Evolutionary conservation across 2,113 vertebrate species (phyloP), one percentile per base, ranked within the genome.

Genomic region (Noctilio leporinus): DNA sequence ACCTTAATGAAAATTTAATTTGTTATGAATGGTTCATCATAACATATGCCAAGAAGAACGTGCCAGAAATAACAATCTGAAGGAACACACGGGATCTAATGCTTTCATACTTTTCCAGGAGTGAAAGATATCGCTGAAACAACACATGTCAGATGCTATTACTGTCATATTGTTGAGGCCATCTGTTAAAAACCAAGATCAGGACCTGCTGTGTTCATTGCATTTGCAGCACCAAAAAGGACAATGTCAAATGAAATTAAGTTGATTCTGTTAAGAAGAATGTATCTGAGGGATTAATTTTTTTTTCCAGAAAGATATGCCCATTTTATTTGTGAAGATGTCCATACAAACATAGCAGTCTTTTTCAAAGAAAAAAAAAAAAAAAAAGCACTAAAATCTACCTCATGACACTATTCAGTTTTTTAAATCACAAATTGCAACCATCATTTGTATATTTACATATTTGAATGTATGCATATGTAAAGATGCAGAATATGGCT

Each of bases 61-160:
- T 97, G 98, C 98, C 98, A 98, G 98, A 98, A 98, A 98, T 98
- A 98, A 98, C 98, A 98, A 81, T 98, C 97, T 95, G 97, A 98
- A 97, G 96, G 97, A 98, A 97, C 98, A 98, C 98, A 97, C 19
- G 80, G 98, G 81, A 97, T 96, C 96, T 96, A 98, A 98, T 0
- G 97, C 98, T 98, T 98, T 97, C 98, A 97, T 97, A 97, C 98
- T 98, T 98, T 97, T 98, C 95, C 20, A n/a, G 97, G 98, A 98
- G 98, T 97, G 96, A 98, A 97, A 97, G 97, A 97, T 96, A 98
- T 98, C 97, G 97, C 97, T 97, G 98, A 96, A 98, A 98, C 96
- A 98, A 97, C 98, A 98, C 98, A 98, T 98, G 98, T 98, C 98
- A 98, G 97, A 98, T 98, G 96, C 96, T 97, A 98, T 99, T 98